Percentiles rank a stretch among this genome's conserved stretches.
Evolutionary conservation across 2,113 vertebrate species (phyloP).

Genomic region (Serilophus lunatus): DNA sequence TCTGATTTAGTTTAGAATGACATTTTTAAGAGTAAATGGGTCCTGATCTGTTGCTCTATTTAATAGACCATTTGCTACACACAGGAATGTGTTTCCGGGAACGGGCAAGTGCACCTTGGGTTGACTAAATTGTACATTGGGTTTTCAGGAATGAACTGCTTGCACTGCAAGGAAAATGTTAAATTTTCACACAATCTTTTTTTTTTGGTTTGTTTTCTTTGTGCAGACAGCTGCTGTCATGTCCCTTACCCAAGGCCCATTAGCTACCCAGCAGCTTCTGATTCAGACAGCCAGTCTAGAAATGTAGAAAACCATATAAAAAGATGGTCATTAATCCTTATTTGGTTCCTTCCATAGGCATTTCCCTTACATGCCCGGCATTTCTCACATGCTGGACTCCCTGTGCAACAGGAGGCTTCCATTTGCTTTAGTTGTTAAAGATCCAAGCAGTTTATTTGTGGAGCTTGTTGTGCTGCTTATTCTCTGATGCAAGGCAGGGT

Average conservation of each 20-base stretch:
- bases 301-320: slow-evolving; percentile 12
- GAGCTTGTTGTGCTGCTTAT: neutral
- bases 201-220: neutral
- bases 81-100: neutral
- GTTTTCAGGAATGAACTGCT: neutral
- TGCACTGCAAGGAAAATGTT: neutral
- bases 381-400: neutral
- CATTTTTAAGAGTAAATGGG: neutral
- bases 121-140: neutral
- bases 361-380: slow-evolving; percentile 13
- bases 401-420: slow-evolving; percentile 7
- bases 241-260: slow-evolving; percentile 41
- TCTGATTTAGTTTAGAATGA: neutral
- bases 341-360: slow-evolving; percentile 32
- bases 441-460: neutral
- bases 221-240: neutral
- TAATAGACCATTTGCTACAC: neutral
- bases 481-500: rapidly evolving
- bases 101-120: neutral
- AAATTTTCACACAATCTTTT: neutral
- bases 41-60: neutral
- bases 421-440: slow-evolving; percentile 16
- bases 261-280: slow-evolving; percentile 30
- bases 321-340: slow-evolving; percentile 58
- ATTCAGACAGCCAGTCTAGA: slow-evolving; percentile 9